Percentiles rank a stretch among this genome's conserved stretches.
These are phyloP conservation scores for Noctua fimbriata DNA, from an alignment of 2,888 invertebrate genomes.

Conservation along the genomic window DNA sequence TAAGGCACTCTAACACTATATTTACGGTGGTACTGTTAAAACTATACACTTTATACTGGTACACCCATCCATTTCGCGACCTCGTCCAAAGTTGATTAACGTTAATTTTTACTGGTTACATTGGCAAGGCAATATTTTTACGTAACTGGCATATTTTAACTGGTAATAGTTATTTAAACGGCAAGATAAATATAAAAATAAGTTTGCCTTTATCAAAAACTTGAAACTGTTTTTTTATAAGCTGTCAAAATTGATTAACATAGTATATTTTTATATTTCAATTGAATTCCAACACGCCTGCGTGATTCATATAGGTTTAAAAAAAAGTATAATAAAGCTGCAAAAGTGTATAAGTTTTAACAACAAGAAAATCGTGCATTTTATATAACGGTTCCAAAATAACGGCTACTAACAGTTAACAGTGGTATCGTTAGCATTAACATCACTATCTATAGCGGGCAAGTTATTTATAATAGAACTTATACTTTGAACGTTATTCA, in stretches of 20 bases:
- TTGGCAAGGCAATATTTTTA: slow-evolving; percentile 36
- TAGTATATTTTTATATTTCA: background rate
- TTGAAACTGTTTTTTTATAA: background rate
- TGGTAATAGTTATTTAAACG: background rate
- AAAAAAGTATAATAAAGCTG: slow-evolving; percentile 5
- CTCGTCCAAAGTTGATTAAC: slow-evolving; percentile 23
- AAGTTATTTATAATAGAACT: slow-evolving; percentile 83
- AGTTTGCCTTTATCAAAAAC: background rate
- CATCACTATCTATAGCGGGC: slow-evolving; percentile 85
- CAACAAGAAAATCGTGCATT: slow-evolving; percentile 27
- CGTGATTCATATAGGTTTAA: background rate
- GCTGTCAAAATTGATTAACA: background rate
- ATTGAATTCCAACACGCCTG: slow-evolving; percentile 15
- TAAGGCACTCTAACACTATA: slow-evolving; percentile 63
- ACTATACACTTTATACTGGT: slow-evolving; percentile 49
- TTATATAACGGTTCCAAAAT: slow-evolving; percentile 4
- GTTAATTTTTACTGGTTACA: slow-evolving; percentile 14
- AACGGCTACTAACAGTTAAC: slow-evolving; percentile 55
- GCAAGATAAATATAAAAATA: slow-evolving; percentile 12
- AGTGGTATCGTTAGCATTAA: slow-evolving; percentile 81
- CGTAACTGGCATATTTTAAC: slow-evolving; percentile 3
- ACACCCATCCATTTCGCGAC: slow-evolving; percentile 31
- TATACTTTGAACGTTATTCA: slow-evolving; percentile 65
- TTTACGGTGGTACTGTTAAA: slow-evolving; percentile 54
- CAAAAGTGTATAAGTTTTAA: slow-evolving; percentile 51